These are phyloP conservation scores for Exephanes ischioxanthus DNA, from an alignment of 2,888 invertebrate species.

Conservation along the genomic window DNA sequence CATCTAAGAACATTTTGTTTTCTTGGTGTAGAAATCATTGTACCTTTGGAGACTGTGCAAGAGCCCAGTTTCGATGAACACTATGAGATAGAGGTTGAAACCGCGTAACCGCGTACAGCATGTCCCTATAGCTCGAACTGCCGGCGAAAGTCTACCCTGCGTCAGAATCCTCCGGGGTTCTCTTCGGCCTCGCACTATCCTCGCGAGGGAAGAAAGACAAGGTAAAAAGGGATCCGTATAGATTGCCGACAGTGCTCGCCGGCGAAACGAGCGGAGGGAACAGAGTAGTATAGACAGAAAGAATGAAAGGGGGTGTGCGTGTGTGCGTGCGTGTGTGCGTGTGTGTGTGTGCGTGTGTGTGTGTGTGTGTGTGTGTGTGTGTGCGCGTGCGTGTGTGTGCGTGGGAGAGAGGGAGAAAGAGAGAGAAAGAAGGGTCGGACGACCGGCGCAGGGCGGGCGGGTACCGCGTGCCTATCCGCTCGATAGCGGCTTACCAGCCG, in stretches of 20 bases:
- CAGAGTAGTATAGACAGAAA: conserved; percentile 49
- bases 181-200: conserved; percentile 21
- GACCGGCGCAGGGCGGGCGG: conserved; percentile 70
- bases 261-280: conserved; percentile 67
- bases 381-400: conserved; percentile 77
- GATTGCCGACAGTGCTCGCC: conserved; percentile 57
- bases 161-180: conserved; percentile 24
- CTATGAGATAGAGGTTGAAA: conserved; percentile 2
- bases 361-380: conserved; percentile 65
- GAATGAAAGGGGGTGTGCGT: conserved; percentile 49
- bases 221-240: conserved; percentile 68
- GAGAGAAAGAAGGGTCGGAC: conserved; percentile 74
- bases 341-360: conserved; percentile 66
- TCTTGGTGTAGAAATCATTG: too few species aligned
- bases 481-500: conserved; percentile 83
- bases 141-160: conserved; percentile 59
- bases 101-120: conserved; percentile 74
- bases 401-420: conserved; percentile 65
- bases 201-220: conserved; percentile 62
- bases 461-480: conserved; percentile 83
- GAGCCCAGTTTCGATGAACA: conserved; percentile 2
- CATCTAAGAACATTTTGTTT: not conserved
- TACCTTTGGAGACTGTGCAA: not conserved
- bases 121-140: conserved; percentile 39
- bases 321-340: conserved; percentile 14